Percentiles rank a stretch among this genome's conserved stretches.
Conservation (phyloP, 2,113 vertebrate genomes). For the Alligator mississippiensis region DNA sequence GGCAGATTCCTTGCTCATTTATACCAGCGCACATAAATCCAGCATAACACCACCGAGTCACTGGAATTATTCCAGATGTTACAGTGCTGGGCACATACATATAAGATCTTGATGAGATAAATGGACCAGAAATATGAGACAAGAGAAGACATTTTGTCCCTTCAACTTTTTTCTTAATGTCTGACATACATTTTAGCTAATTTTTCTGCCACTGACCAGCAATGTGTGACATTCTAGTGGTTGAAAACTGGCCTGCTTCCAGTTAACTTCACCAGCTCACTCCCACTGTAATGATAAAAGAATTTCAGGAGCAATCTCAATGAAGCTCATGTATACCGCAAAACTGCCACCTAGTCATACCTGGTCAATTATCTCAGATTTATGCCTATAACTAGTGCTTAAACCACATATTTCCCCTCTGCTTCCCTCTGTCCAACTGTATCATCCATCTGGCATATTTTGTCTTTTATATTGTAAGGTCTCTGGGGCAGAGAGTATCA, state of each 20-base stretch:
- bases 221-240: background rate
- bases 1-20: background rate
- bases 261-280: rapidly evolving
- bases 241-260: background rate
- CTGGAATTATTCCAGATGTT: rapidly evolving
- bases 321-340: background rate
- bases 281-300: background rate
- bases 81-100: background rate
- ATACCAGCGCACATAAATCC: background rate
- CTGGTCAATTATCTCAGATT: background rate
- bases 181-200: background rate
- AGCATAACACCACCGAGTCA: background rate
- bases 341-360: background rate
- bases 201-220: background rate
- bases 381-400: background rate
- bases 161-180: background rate
- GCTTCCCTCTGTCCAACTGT: background rate
- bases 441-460: background rate
- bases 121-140: background rate
- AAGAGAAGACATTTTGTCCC: background rate
- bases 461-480: background rate
- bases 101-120: background rate
- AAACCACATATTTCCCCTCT: background rate
- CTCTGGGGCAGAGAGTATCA: background rate
- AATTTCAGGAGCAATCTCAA: rapidly evolving